Evolutionary conservation across 2,797 vertebrate species (phyloP).

Genomic region (Catamblyrhynchus diadema): DNA sequence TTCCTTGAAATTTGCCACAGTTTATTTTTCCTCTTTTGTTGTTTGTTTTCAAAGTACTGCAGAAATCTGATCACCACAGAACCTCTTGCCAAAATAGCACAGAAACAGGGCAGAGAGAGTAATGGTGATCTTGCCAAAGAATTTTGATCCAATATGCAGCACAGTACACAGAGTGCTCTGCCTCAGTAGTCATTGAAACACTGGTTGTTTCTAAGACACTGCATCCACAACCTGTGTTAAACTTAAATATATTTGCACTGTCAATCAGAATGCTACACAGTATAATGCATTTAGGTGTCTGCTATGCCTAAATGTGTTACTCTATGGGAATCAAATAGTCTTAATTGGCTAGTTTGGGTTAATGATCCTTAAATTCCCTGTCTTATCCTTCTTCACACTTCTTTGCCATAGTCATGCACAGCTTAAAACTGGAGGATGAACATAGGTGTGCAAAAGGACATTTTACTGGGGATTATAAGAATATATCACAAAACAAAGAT

Average conservation of each 20-base stretch:
- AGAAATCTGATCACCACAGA: conserved; percentile 37
- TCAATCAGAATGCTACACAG: neutral
- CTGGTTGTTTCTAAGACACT: neutral
- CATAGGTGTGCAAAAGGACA: neutral
- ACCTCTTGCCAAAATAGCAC: conserved; percentile 20
- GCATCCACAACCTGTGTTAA: neutral
- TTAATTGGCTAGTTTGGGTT: neutral
- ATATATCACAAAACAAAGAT: neutral
- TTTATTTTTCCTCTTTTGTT: conserved; percentile 35
- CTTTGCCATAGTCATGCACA: neutral
- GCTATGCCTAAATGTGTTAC: neutral
- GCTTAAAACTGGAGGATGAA: neutral
- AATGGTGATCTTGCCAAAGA: conserved; percentile 40
- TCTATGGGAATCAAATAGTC: neutral
- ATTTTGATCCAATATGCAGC: conserved; percentile 6
- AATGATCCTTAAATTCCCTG: neutral
- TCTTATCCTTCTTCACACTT: neutral
- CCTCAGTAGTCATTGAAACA: neutral
- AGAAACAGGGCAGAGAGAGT: neutral
- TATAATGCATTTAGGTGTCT: neutral
- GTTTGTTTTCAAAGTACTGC: conserved; percentile 32
- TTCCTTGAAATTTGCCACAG: conserved; percentile 13
- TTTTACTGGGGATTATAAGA: neutral
- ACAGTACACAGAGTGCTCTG: neutral
- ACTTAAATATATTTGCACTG: neutral